Percentiles rank a stretch among this genome's conserved stretches.
Conservation (phyloP, 2,888 invertebrate species). For the Byasa hedistus region DNA sequence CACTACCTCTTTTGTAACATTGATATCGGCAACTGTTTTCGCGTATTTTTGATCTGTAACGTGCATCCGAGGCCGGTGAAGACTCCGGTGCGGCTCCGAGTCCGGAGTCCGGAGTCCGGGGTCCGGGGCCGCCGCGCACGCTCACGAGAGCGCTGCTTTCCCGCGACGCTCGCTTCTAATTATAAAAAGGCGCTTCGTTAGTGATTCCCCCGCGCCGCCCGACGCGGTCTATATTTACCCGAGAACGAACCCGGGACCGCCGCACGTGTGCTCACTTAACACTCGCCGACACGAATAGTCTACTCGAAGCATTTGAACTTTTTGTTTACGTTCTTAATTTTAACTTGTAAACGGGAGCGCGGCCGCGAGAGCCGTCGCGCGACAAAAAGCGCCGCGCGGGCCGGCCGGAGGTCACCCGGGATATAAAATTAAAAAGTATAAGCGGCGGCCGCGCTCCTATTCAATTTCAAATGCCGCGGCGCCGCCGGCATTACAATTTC, state of each 20-base stretch:
- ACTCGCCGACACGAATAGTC: constrained; percentile 64
- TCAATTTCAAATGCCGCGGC: constrained; percentile 72
- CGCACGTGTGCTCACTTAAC: constrained; percentile 75
- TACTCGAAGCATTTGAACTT: constrained; percentile 41
- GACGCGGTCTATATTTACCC: constrained; percentile 68
- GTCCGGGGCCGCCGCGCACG: background rate
- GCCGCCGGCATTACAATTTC: constrained; percentile 69
- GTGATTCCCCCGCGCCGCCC: constrained; percentile 51
- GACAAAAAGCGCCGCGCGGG: no score
- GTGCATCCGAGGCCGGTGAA: background rate
- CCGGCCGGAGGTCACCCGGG: constrained; percentile 74
- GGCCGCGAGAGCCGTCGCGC: constrained; percentile 32
- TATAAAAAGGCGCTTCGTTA: constrained; percentile 77
- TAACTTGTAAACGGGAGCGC: constrained; percentile 34
- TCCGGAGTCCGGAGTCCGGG: no score
- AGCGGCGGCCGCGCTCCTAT: constrained; percentile 61
- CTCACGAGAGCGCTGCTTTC: constrained; percentile 5
- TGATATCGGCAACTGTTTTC: no score
- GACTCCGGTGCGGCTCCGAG: no score
- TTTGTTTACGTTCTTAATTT: constrained; percentile 39
- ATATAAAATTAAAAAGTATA: constrained; percentile 79
- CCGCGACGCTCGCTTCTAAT: constrained; percentile 49
- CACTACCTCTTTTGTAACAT: no score
- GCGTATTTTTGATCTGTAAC: no score
- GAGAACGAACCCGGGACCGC: constrained; percentile 63